Evolutionary conservation across 2,797 vertebrate species (phyloP), one percentile per base, ranked within the genome.

Genomic region (Aphelocoma californica): DNA sequence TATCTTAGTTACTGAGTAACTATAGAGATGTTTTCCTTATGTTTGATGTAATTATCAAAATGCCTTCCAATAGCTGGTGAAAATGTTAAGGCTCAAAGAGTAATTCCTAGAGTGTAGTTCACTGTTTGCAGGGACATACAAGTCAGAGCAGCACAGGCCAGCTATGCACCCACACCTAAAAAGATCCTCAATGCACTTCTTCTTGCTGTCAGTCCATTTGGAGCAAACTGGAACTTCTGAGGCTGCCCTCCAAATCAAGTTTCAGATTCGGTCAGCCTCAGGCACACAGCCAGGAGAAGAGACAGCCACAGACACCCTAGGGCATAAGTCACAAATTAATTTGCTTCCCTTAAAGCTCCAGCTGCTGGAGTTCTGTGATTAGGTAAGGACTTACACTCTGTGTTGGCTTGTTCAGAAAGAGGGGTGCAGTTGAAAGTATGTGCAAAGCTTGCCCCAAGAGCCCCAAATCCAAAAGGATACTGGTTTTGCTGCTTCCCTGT

Each of bases 1-100:
- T 73, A 25, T 61, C 83, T 93, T 92, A 79, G 93, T 91, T 90
- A 88, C 92, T 82, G 48, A 94, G 93, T 96, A 96, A 90, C 93
- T 89, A 90, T 57, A 90, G 87, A 90, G 83, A 80, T 87, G 54
- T 83, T 92, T 97, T 90, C 67, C 71, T 94, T 84, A 74, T 47
- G 79, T 47, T 83, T 88, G 88, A 88, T 5, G 28, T 80, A 72
- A 77, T 94, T 78, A 88, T 72, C 73, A 84, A 85, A 95, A 74
- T 90, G 74, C 75, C 66, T 97, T 88, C 88, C 73, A 79, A 86
- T 81, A 93, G 62, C 58, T 54, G n/a, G 53, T 74, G 51, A 86
- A 95, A 93, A 90, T 1, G 19, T 45, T 38, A 80, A 50, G 38
- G 36, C 51, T 83, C 29, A 31, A 72, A 92, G 53, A 54, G 1